These are phyloP conservation scores for Acanthaster planci DNA, from an alignment of 35 echinoderm and acorn worm genomes.

Conservation along the genomic window DNA sequence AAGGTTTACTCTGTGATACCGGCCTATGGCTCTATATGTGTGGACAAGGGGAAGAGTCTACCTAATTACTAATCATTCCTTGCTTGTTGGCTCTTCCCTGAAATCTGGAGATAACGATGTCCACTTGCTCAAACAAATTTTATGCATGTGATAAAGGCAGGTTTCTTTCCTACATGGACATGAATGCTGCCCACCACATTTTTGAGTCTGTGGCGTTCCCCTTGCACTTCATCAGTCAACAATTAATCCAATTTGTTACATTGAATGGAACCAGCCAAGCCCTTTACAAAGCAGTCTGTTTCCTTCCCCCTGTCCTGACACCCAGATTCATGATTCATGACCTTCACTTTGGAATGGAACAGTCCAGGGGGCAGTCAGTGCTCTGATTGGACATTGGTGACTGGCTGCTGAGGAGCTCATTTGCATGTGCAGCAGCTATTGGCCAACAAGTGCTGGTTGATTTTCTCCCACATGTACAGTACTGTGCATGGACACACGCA, in stretches of 20 bases:
- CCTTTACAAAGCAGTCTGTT: not conserved
- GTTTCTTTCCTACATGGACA: no score
- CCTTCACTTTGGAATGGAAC: not conserved
- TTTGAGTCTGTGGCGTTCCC: not conserved
- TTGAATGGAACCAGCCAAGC: constrained; percentile 2
- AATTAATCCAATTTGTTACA: constrained; percentile 27
- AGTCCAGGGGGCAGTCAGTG: not conserved
- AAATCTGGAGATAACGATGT: not conserved
- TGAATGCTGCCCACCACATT: not conserved
- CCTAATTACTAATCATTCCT: constrained; percentile 3
- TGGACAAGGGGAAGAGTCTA: not conserved
- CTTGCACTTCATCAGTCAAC: not conserved
- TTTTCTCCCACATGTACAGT: no score
- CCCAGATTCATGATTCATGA: not conserved
- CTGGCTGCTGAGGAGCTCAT: constrained; percentile 13
- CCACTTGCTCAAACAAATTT: no score
- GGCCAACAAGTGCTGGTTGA: not conserved
- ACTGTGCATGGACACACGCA: no score
- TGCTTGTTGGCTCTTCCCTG: not conserved
- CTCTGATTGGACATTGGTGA: constrained; percentile 22
- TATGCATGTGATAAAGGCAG: no score
- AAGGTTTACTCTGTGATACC: constrained; percentile 11
- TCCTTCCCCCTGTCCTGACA: not conserved
- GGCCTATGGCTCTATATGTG: no score
- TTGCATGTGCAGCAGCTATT: not conserved